phyloP scores from a whole-genome alignment of 2,888 invertebrate species.

The Thera britannica region DNA sequence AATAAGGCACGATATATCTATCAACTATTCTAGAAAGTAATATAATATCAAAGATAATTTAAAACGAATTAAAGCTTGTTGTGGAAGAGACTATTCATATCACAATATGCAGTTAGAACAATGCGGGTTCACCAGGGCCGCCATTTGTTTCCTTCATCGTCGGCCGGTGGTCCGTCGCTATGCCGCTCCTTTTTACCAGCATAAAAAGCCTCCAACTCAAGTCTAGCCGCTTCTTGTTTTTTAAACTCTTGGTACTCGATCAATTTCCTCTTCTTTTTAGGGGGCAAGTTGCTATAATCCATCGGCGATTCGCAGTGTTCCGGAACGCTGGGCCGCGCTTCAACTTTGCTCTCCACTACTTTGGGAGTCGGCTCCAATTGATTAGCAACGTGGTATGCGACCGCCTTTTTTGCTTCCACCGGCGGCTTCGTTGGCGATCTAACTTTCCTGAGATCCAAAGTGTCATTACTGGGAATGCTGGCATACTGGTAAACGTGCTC shows the following conservation, averaged over 20 bases:
- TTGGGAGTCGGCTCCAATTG: constrained; percentile 58
- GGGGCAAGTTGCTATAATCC: constrained; percentile 82
- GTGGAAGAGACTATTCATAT: constrained; percentile 80
- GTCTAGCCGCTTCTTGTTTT: constrained; percentile 80
- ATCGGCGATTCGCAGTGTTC: constrained; percentile 77
- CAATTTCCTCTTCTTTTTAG: constrained; percentile 82
- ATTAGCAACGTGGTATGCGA: constrained; percentile 50
- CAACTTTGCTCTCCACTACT: constrained; percentile 62
- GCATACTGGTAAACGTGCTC: constrained; percentile 64
- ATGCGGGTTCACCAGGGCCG: constrained; percentile 69
- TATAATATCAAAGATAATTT: constrained; percentile 55
- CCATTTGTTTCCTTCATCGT: constrained; percentile 73
- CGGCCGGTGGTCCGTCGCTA: constrained; percentile 63
- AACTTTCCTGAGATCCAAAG: constrained; percentile 76
- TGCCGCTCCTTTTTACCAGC: constrained; percentile 67
- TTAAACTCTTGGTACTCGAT: constrained; percentile 83
- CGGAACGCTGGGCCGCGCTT: constrained; percentile 64
- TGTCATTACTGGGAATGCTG: constrained; percentile 61
- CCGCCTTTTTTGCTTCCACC: constrained; percentile 55
- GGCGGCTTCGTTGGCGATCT: constrained; percentile 69
- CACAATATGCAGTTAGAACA: constrained; percentile 60
- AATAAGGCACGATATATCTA: constrained; percentile 39
- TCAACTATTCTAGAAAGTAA: constrained; percentile 42
- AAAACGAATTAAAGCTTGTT: constrained; percentile 82
- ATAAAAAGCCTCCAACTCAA: constrained; percentile 72